Evolutionary conservation across 2,113 vertebrate genomes (phyloP), one percentile per base, ranked within the genome.

Genomic region (Phocoena phocoena): DNA sequence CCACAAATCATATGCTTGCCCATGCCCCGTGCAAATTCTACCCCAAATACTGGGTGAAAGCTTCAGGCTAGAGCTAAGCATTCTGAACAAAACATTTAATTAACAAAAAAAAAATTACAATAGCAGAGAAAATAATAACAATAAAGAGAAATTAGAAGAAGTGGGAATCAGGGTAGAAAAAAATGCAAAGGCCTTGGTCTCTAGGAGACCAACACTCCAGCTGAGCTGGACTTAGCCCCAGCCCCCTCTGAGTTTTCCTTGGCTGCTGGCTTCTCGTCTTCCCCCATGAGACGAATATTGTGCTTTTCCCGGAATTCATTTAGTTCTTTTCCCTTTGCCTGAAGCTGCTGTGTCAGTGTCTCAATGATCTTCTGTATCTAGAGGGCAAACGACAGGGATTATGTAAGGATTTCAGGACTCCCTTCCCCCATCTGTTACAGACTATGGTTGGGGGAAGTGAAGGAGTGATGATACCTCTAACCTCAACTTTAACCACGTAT

Each of bases 241-340:
- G 98, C 98, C 36, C 98, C 99, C 23, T 98, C 98, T 5, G 99
- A 98, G 5, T 95, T 99, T 13, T 99, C 99, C 93, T 98, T 98
- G 92, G 98, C 97, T 18, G 99, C 93, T 23, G 99, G 95, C 85
- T 99, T 99, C 81, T 99, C 99, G 0, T 99, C 99, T 88, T 99
- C 99, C 0, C 99, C 99, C 96, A 99, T 98, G 96, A 99, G 96
- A 12, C 99, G 99, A 94, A 99, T 99, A 98, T 99, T 99, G 99
- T 99, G 99, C 82, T 99, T 99, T 98, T 99, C 99, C 94, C 99
- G 98, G 97, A 99, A 99, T 95, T 99, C 99, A 8, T 99, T 99
- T 33, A 99, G 99, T 94, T 99, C 99, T 74, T 99, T 99, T 6
- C 99, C 99, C 97, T 99, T 99, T 0, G 98, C 71, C 98, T 99